Conservation (phyloP, 1,140 invertebrate genomes). For the Sycobia sp. region DNA sequence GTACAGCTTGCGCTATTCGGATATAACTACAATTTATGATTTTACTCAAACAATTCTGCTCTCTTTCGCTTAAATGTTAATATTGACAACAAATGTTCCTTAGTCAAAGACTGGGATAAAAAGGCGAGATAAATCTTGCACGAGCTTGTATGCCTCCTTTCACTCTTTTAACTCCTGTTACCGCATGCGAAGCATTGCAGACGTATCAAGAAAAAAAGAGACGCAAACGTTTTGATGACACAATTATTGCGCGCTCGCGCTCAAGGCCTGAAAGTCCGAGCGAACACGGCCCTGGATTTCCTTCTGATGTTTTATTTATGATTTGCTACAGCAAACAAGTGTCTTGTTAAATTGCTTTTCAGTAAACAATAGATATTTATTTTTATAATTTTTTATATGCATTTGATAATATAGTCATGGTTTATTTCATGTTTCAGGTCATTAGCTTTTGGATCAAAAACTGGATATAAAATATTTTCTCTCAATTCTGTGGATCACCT, state of each 20-base stretch:
- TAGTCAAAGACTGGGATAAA: too few species aligned
- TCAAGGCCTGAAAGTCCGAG: slow-evolving; percentile 13
- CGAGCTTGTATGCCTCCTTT: too few species aligned
- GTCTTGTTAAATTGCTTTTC: not conserved
- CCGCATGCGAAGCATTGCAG: too few species aligned
- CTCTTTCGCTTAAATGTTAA: too few species aligned
- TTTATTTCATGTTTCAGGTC: slow-evolving; percentile 74
- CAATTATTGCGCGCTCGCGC: slow-evolving; percentile 17
- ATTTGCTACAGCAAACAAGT: not conserved
- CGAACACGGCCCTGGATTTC: slow-evolving; percentile 18
- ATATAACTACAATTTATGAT: too few species aligned
- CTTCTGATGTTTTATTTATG: slow-evolving; percentile 29
- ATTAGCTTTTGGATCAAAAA: slow-evolving; percentile 86
- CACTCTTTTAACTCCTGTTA: too few species aligned
- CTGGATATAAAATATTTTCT: slow-evolving; percentile 87
- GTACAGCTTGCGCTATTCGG: too few species aligned
- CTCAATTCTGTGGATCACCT: slow-evolving; percentile 83
- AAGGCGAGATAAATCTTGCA: too few species aligned
- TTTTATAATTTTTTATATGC: not conserved
- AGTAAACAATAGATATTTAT: not conserved
- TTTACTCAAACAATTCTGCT: too few species aligned
- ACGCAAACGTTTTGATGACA: slow-evolving; percentile 11
- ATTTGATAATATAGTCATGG: too few species aligned
- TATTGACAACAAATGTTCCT: too few species aligned
- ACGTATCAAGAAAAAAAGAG: not conserved